Evolutionary conservation across 2,113 vertebrate genomes (phyloP).

Genomic region (Cichladusa arquata): DNA sequence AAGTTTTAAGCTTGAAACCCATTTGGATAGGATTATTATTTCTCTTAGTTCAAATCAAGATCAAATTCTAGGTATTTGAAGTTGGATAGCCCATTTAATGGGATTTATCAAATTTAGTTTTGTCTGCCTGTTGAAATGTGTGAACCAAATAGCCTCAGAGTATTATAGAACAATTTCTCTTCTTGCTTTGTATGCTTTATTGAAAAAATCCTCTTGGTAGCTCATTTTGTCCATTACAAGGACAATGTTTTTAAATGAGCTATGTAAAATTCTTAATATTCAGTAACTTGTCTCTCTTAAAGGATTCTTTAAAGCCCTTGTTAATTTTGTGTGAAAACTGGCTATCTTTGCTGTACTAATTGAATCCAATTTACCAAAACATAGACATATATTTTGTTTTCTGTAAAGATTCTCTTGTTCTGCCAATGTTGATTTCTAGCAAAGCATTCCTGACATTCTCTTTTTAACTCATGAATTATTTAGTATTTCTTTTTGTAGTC

Average conservation of each 20-base stretch:
- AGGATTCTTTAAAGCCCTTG: neutral
- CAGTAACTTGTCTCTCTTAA: neutral
- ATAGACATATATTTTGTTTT: neutral
- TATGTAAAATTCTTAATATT: neutral
- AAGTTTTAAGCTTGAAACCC: neutral
- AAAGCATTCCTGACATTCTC: slow-evolving; percentile 11
- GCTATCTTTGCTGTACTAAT: neutral
- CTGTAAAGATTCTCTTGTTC: neutral
- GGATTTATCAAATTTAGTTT: neutral
- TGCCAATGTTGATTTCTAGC: neutral
- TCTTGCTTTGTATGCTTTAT: neutral
- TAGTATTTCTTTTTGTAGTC: neutral
- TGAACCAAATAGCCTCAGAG: neutral
- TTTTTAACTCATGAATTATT: slow-evolving; percentile 8
- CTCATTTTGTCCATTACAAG: neutral
- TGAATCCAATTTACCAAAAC: neutral
- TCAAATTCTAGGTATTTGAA: neutral
- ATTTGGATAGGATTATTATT: neutral
- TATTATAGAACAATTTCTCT: neutral
- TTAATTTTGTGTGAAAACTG: neutral
- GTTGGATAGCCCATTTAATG: neutral
- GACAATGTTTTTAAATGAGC: neutral
- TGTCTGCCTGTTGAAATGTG: neutral
- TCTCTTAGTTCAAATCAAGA: neutral
- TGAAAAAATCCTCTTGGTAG: neutral